A percentile compares a stretch with the other conserved stretches of the same genome.
phyloP scores from a whole-genome alignment of 2,888 invertebrate species.

The Zootermopsis nevadensis region DNA sequence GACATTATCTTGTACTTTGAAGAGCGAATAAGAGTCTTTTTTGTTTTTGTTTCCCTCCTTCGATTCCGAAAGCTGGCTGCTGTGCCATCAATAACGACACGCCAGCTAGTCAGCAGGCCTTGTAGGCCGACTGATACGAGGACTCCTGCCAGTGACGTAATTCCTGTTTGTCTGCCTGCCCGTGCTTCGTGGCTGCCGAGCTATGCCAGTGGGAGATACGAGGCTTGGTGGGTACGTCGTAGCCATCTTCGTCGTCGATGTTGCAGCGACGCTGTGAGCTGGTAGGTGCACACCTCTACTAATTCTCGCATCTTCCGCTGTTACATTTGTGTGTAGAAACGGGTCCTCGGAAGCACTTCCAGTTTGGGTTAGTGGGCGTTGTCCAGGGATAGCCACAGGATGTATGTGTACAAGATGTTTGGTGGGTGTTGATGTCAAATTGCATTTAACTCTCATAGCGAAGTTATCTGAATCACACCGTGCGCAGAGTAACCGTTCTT shows the following conservation, averaged over 20 bases:
- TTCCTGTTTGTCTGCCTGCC: slow-evolving; percentile 33
- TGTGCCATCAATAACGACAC: slow-evolving; percentile 15
- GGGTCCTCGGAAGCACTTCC: background rate
- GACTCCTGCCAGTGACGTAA: slow-evolving; percentile 30
- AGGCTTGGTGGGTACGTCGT: slow-evolving; percentile 19
- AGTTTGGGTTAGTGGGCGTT: background rate
- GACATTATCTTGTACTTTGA: background rate
- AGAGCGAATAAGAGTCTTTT: background rate
- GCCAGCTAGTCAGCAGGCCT: slow-evolving; percentile 30
- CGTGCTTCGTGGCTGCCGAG: slow-evolving; percentile 35
- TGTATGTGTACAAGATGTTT: background rate
- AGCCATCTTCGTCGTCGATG: slow-evolving; percentile 29
- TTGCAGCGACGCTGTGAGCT: slow-evolving; percentile 32
- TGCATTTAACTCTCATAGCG: background rate
- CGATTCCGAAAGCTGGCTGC: background rate
- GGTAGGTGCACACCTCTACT: background rate
- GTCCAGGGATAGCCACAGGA: background rate
- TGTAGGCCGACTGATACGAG: slow-evolving; percentile 34
- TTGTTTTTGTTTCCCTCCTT: background rate
- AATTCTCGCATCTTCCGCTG: background rate
- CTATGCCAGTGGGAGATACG: slow-evolving; percentile 33
- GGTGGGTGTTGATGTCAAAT: slow-evolving; percentile 14
- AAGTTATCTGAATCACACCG: background rate
- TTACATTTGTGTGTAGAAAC: background rate
- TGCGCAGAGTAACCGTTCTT: slow-evolving; percentile 4